phyloP scores from a whole-genome alignment of 2,888 invertebrate species.

The Drosophila prolongata region DNA sequence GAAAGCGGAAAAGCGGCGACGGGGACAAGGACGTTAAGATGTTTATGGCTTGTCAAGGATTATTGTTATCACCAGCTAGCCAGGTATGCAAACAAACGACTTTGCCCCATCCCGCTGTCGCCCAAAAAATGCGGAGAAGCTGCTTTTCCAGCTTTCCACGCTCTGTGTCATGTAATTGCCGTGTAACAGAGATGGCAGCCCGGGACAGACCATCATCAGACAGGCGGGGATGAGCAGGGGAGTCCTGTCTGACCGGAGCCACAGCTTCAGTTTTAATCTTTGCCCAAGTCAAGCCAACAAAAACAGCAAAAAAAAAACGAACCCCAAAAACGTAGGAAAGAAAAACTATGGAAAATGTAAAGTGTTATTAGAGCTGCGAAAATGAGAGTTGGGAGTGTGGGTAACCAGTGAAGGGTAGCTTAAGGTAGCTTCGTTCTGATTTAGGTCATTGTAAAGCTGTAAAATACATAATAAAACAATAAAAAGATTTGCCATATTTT shows the following conservation, averaged over 20 bases:
- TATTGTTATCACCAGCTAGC: constrained; percentile 78
- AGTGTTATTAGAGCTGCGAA: constrained; percentile 28
- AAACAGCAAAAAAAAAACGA: constrained; percentile 20
- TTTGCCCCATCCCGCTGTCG: constrained; percentile 5
- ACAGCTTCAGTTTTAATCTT: constrained; percentile 62
- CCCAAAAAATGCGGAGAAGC: constrained; percentile 20
- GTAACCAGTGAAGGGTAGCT: neutral
- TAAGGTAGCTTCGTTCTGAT: neutral
- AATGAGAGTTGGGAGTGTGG: neutral
- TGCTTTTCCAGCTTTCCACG: constrained; percentile 39
- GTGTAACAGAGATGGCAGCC: constrained; percentile 52
- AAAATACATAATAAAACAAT: neutral
- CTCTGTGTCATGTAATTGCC: constrained; percentile 66
- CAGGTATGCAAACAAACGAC: constrained; percentile 75
- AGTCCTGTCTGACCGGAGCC: constrained; percentile 20
- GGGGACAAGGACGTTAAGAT: constrained; percentile 69
- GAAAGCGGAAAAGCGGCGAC: constrained; percentile 18
- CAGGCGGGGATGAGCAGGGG: neutral
- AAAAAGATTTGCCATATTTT: neutral
- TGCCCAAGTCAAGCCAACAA: constrained; percentile 15
- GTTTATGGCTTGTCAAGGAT: constrained; percentile 80
- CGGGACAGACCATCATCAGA: constrained; percentile 6
- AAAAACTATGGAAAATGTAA: constrained; percentile 31
- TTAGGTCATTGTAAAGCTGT: neutral
- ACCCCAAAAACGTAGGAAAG: neutral